phyloP scores from a whole-genome alignment of 2,113 vertebrate genomes.

The Sus scrofa region T2T-Sscrofa CM000830.6:107951501-107952000 shows the following conservation, averaged over 20 bases:
- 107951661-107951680: conserved; percentile 33
- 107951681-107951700: conserved; percentile 8
- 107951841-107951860: background rate
- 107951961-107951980: background rate
- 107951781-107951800: conserved; percentile 46
- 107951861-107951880: background rate
- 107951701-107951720: background rate
- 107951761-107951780: background rate
- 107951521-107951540: background rate
- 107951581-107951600: background rate
- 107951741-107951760: background rate
- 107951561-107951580: conserved; percentile 52
- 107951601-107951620: conserved; percentile 48
- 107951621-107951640: background rate
- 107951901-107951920: background rate
- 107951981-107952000: background rate
- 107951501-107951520: background rate
- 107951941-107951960: background rate
- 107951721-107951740: conserved; percentile 19
- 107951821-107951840: background rate
- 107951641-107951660: conserved; percentile 50
- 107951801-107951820: background rate
- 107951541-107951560: background rate
- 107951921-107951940: background rate
- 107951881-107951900: background rate